Evolutionary conservation across 1,140 invertebrate species (phyloP).

Genomic region (Drosophila repletoides): DNA sequence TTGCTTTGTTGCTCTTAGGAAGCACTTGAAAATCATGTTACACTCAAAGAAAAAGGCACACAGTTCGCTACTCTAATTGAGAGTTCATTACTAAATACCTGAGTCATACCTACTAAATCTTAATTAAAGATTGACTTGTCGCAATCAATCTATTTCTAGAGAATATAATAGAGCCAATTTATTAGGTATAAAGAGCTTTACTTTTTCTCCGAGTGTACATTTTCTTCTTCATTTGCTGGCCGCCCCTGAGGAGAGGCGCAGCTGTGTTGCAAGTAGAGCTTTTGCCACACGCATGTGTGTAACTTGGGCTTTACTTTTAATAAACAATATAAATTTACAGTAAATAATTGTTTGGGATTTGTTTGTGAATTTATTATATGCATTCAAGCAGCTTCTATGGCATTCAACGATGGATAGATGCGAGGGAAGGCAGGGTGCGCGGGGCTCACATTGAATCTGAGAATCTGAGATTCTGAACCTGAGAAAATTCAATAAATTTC

Average conservation of each 20-base stretch:
- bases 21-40: slow-evolving; percentile 39
- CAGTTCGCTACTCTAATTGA: no score
- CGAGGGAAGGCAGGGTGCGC: no score
- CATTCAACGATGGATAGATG: no score
- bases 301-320: slow-evolving; percentile 61
- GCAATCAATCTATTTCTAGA: no score
- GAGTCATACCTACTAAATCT: no score
- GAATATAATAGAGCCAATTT: no score
- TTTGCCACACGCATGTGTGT: slow-evolving; percentile 9
- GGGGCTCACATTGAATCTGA: neutral
- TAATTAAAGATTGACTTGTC: no score
- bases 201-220: no score
- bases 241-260: no score
- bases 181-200: no score
- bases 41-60: neutral
- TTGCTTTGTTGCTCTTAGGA: slow-evolving; percentile 61
- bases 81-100: no score
- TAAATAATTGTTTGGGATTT: slow-evolving; percentile 74
- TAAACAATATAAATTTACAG: slow-evolving; percentile 77
- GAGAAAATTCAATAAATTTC: slow-evolving; percentile 27
- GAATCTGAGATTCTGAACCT: neutral
- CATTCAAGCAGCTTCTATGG: neutral
- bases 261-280: slow-evolving; percentile 34
- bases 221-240: no score
- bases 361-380: slow-evolving; percentile 51